Conservation (phyloP, 2,888 invertebrate species). For the Leptarthrus brevirostris region DNA sequence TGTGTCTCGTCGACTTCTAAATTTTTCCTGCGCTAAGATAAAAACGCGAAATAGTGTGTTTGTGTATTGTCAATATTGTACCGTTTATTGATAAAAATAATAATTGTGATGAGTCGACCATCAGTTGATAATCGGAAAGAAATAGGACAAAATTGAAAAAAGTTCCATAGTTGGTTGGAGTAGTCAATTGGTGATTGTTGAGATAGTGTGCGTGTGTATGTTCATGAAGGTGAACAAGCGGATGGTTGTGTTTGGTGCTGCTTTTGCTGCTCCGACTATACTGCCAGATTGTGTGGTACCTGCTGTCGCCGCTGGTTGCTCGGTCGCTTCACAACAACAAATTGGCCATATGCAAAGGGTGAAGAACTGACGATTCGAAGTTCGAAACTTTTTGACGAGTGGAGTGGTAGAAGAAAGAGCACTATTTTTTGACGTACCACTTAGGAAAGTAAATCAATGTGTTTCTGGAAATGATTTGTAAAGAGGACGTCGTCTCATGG, state of each 20-base stretch:
- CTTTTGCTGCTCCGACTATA: slow-evolving; percentile 22
- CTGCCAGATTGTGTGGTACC: neutral
- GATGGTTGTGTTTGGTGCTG: slow-evolving; percentile 41
- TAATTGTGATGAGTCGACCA: slow-evolving; percentile 21
- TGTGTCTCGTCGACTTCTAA: slow-evolving; percentile 48
- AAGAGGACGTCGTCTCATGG: slow-evolving; percentile 98
- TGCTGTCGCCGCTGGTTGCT: slow-evolving; percentile 24
- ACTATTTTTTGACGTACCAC: slow-evolving; percentile 47
- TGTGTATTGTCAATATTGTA: neutral
- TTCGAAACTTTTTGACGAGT: slow-evolving; percentile 42
- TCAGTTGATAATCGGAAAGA: neutral
- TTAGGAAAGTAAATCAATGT: slow-evolving; percentile 57
- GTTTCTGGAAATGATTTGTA: slow-evolving; percentile 92
- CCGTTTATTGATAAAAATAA: neutral
- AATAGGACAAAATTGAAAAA: slow-evolving; percentile 32
- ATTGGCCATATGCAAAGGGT: slow-evolving; percentile 42
- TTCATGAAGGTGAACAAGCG: slow-evolving; percentile 51
- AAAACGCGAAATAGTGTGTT: slow-evolving; percentile 17
- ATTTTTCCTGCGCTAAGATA: slow-evolving; percentile 39
- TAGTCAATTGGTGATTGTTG: slow-evolving; percentile 35
- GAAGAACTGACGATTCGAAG: slow-evolving; percentile 48
- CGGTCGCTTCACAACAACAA: slow-evolving; percentile 25
- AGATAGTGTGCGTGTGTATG: slow-evolving; percentile 15
- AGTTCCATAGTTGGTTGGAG: slow-evolving; percentile 29
- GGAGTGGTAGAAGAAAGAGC: slow-evolving; percentile 25